phyloP scores from a whole-genome alignment of 2,113 vertebrate genomes.

The Crypturellus undulatus region DNA sequence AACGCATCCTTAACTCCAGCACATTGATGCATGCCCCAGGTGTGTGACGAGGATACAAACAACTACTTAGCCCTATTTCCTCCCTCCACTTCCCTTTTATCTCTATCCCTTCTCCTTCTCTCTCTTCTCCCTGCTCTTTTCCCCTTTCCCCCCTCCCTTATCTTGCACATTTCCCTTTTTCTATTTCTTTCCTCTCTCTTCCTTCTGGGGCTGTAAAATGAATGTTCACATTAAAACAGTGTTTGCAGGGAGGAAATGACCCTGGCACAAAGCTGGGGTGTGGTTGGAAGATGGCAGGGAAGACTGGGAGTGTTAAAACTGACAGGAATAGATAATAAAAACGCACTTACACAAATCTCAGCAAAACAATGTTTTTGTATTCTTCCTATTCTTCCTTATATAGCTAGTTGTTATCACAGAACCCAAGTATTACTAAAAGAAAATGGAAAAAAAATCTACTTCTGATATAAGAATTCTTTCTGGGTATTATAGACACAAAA shows the following conservation, averaged over 20 bases:
- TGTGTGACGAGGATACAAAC: not conserved
- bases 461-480: not conserved
- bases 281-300: not conserved
- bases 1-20: not conserved
- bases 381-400: not conserved
- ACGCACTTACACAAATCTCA: not conserved
- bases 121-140: accelerated
- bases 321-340: not conserved
- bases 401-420: not conserved
- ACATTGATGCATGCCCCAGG: not conserved
- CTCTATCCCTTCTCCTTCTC: not conserved
- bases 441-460: not conserved
- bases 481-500: not conserved
- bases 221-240: not conserved
- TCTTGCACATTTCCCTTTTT: too few species aligned
- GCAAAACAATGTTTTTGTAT: not conserved
- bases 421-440: not conserved
- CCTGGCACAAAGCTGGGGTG: not conserved
- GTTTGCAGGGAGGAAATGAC: not conserved
- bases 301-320: not conserved
- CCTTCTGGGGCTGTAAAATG: not conserved
- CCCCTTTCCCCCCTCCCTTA: accelerated
- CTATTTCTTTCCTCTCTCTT: accelerated
- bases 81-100: not conserved
- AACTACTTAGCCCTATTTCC: not conserved